These are phyloP conservation scores for Sebastes variabilis DNA, from an alignment of 2,797 vertebrate genomes.

Conservation along the genomic window DNA sequence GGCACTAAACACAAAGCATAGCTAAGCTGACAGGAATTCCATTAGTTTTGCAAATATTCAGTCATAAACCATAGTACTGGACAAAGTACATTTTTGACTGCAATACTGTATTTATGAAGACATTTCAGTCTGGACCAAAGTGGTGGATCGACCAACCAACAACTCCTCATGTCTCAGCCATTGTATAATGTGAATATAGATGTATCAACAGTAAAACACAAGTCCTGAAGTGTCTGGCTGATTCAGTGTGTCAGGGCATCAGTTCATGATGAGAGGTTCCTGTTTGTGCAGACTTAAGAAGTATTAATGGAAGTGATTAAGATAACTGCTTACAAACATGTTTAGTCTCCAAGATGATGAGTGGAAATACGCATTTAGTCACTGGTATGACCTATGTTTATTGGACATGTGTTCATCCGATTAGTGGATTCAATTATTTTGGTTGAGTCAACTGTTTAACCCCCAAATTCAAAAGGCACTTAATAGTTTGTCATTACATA, in stretches of 20 bases:
- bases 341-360: slow-evolving; percentile 38
- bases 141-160: background rate
- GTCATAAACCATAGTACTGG: background rate
- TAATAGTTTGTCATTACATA: background rate
- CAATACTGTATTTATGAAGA: background rate
- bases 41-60: too few relatives aligned
- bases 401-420: background rate
- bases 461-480: background rate
- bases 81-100: fast-evolving
- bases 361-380: background rate
- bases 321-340: background rate
- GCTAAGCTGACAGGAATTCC: background rate
- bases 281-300: background rate
- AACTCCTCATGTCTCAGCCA: background rate
- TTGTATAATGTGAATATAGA: too few relatives aligned
- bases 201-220: background rate
- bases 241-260: background rate
- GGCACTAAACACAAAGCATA: too few relatives aligned
- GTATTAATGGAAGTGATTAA: background rate
- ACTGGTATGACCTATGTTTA: background rate
- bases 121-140: background rate
- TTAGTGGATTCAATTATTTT: background rate
- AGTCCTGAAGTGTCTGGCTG: background rate
- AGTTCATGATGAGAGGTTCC: background rate
- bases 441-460: background rate